Conservation (phyloP, 1,140 invertebrate genomes). For the Drosophila tani region DNA sequence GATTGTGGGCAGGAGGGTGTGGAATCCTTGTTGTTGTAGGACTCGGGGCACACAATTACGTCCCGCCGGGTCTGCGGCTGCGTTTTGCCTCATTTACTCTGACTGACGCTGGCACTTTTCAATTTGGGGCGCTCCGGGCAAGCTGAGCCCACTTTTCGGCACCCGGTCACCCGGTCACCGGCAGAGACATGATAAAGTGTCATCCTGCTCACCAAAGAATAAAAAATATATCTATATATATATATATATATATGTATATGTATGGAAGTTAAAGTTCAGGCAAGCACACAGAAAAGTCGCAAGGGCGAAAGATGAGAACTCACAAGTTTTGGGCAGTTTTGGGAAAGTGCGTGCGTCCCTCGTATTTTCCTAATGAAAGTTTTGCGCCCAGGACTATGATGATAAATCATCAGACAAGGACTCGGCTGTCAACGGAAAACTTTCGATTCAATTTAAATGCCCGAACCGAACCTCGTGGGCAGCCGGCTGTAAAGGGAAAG, state of each 20-base stretch:
- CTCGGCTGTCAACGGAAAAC: constrained; percentile 44
- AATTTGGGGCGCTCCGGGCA: constrained; percentile 66
- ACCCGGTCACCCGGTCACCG: constrained; percentile 45
- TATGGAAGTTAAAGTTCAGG: constrained; percentile 14
- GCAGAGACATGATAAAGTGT: constrained; percentile 79
- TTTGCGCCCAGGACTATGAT: constrained; percentile 48
- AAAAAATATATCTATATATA: constrained; percentile 31
- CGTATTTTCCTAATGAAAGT: constrained; percentile 54
- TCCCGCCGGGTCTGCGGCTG: constrained; percentile 54
- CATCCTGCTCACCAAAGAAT: constrained; percentile 34
- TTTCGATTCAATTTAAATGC: constrained; percentile 76
- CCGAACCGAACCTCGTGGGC: constrained; percentile 2
- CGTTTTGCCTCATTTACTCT: constrained; percentile 74
- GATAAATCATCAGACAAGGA: constrained; percentile 69
- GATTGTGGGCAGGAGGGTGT: background rate
- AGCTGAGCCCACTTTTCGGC: constrained; percentile 33
- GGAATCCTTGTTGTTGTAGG: constrained; percentile 14
- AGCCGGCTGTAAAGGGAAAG: constrained; percentile 21
- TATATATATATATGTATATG: constrained; percentile 29
- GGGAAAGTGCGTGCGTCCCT: constrained; percentile 45
- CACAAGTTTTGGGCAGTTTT: constrained; percentile 56
- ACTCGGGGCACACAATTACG: constrained; percentile 42
- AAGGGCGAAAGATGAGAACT: constrained; percentile 50
- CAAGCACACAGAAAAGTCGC: constrained; percentile 3
- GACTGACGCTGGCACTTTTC: constrained; percentile 72